Evolutionary conservation across 2,113 vertebrate genomes (phyloP), one percentile per base, ranked within the genome.

Genomic region (Vicugna pacos): DNA sequence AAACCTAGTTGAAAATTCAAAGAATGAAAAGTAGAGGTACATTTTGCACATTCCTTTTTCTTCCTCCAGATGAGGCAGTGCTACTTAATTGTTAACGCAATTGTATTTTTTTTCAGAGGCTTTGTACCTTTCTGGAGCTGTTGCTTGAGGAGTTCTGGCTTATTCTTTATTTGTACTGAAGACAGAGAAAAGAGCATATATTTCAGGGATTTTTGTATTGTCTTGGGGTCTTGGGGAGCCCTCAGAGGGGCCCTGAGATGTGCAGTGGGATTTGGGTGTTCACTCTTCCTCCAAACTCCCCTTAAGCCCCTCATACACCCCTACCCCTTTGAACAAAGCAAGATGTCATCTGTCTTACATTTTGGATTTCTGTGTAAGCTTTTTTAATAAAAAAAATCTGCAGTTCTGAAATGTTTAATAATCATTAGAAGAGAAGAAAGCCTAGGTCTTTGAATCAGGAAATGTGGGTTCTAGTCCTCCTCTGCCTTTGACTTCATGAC

Each of bases 121-220:
- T 52, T 52, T 60, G 72, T 67, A 14, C 28, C 86, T 93, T 94
- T 62, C 46, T 76, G 17, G 65, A 60, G 8, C 42, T 85, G 3
- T 64, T 32, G 48, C 20, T 48, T 67, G 38, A 54, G 42, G 1
- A 79, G n/a, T 32, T 28, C 28, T 58, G 32, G 11, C 12, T 85
- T 89, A 60, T 88, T 73, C 15, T 91, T 93, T 32, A 69, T n/a
- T 88, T 75, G 46, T 38, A 52, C 15, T 86, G 88, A 85, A 92
- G 11, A 60, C 8, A 94, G 60, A 64, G 24, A 30, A 84, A 88
- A 70, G 0, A 0, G 28, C 10, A 54, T 73, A 19, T 54, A 67
- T 38, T 82, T 80, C 35, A 86, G 50, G 32, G 46, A 7, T 22
- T 82, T 91, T 85, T 28, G 19, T 42, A 5, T 85, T 69, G 28